Conservation (phyloP, 53 echinoderm and acorn worm genomes). For the Stichopus horrens region DNA sequence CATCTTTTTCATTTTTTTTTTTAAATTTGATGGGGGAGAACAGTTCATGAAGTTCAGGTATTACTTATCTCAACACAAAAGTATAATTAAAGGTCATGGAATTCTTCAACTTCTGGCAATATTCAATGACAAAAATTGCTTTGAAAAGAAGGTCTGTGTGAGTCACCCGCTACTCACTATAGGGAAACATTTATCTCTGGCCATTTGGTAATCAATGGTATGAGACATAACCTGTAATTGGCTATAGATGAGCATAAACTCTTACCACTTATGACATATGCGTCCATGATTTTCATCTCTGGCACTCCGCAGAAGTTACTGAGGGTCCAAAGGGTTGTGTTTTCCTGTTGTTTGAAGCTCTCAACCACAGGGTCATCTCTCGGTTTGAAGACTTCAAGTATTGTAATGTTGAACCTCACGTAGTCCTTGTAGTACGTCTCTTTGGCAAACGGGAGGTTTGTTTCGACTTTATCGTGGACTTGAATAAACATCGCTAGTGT, state of each 20-base stretch:
- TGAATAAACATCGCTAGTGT: background rate
- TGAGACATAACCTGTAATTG: background rate
- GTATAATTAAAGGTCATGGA: too few relatives aligned
- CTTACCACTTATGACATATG: constrained; percentile 37
- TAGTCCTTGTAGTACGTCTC: background rate
- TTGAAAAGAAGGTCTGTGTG: too few relatives aligned
- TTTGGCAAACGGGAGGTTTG: background rate
- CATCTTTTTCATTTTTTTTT: too few relatives aligned
- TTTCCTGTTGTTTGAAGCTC: background rate
- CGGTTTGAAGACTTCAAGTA: constrained; percentile 27
- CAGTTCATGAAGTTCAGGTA: too few relatives aligned
- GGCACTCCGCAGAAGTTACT: constrained; percentile 9
- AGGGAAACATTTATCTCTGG: too few relatives aligned
- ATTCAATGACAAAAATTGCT: too few relatives aligned
- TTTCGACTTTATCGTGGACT: background rate
- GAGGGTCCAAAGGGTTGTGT: background rate
- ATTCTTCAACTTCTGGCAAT: too few relatives aligned
- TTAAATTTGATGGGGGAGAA: too few relatives aligned
- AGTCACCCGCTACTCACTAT: too few relatives aligned
- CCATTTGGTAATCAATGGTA: too few relatives aligned
- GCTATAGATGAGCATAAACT: background rate
- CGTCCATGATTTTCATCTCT: constrained; percentile 12
- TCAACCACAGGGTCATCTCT: background rate
- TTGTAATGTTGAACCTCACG: constrained; percentile 18
- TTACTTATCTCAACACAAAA: too few relatives aligned